phyloP scores from a whole-genome alignment of 2,113 vertebrate genomes.

The Crypturellus undulatus region DNA sequence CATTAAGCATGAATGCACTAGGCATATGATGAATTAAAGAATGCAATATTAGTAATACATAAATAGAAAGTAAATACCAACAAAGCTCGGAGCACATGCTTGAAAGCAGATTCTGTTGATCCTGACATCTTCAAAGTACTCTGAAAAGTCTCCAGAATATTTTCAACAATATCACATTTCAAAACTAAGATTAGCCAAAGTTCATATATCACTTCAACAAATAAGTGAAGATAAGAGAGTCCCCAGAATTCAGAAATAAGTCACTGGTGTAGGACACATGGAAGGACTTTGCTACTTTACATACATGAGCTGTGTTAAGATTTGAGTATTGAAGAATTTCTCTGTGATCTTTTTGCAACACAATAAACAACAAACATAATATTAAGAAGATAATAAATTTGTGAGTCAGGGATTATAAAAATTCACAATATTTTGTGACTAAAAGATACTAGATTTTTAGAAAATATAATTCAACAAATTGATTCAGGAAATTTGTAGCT shows the following conservation, averaged over 20 bases:
- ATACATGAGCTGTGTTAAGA: neutral
- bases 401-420: neutral
- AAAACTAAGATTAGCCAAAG: neutral
- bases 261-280: neutral
- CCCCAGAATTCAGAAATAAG: neutral
- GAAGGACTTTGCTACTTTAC: neutral
- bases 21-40: slow-evolving; percentile 51
- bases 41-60: slow-evolving; percentile 46
- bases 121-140: slow-evolving; percentile 35
- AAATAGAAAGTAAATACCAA: slow-evolving; percentile 17
- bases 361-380: neutral
- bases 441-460: neutral
- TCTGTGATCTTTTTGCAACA: neutral
- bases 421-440: neutral
- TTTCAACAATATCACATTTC: neutral
- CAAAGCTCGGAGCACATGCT: neutral
- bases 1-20: neutral
- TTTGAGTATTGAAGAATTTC: neutral
- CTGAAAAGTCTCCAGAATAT: slow-evolving; percentile 20
- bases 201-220: neutral
- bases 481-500: neutral
- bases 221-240: neutral
- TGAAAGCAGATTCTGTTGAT: neutral
- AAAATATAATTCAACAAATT: neutral
- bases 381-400: neutral